A percentile compares a stretch with the other conserved stretches of the same genome.
phyloP scores from a whole-genome alignment of 1,140 invertebrate genomes.

The Aplysia californica region DNA sequence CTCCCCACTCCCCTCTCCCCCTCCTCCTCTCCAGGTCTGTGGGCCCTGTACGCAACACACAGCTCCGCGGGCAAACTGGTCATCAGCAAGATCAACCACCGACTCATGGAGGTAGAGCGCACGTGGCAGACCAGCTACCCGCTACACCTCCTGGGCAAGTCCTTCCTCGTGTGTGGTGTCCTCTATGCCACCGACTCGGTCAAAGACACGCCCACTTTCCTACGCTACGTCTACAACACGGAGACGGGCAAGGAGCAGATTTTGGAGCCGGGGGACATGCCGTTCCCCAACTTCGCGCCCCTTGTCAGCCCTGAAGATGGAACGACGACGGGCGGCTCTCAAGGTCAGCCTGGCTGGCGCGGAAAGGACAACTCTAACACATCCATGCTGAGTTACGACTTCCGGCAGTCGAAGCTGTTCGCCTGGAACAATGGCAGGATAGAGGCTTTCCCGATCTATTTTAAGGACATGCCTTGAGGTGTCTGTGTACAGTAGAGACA shows the following conservation, averaged over 20 bases:
- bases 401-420: constrained; percentile 43
- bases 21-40: constrained; percentile 43
- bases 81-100: constrained; percentile 51
- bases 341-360: neutral
- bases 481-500: no score
- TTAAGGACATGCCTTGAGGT: constrained; percentile 2
- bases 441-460: constrained; percentile 45
- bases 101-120: constrained; percentile 42
- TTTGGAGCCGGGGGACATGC: constrained; percentile 35
- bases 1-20: neutral
- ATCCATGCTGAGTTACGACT: constrained; percentile 57
- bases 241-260: constrained; percentile 42
- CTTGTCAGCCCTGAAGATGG: no score
- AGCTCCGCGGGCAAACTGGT: constrained; percentile 53
- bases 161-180: constrained; percentile 60
- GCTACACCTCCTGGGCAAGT: constrained; percentile 51
- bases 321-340: neutral
- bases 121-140: constrained; percentile 56
- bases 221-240: constrained; percentile 57
- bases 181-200: constrained; percentile 56
- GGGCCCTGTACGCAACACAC: constrained; percentile 55
- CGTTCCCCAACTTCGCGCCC: constrained; percentile 46
- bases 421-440: constrained; percentile 56
- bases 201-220: constrained; percentile 48
- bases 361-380: constrained; percentile 19